phyloP scores from a whole-genome alignment of 2,888 invertebrate genomes.

The Ornithoptera alexandrae region DNA sequence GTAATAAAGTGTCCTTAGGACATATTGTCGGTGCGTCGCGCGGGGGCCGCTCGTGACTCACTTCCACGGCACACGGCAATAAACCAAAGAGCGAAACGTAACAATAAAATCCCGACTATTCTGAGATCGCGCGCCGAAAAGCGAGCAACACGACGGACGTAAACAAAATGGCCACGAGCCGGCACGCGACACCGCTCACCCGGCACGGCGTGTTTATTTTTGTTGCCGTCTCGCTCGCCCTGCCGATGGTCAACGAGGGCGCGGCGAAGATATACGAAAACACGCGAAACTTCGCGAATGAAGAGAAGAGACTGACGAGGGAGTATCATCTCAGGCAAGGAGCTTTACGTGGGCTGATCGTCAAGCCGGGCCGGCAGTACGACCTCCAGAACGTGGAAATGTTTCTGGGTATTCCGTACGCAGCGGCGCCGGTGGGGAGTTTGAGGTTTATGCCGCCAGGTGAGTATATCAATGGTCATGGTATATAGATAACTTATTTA shows the following conservation, averaged over 20 bases:
- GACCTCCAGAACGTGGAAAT: constrained; percentile 85
- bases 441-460: constrained; percentile 93
- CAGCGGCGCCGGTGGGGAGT: constrained; percentile 86
- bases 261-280: constrained; percentile 61
- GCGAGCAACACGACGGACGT: constrained; percentile 56
- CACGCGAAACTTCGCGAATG: constrained; percentile 53
- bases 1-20: constrained; percentile 10
- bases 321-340: constrained; percentile 85
- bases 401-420: constrained; percentile 89
- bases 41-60: constrained; percentile 50
- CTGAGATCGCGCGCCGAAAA: constrained; percentile 59
- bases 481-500: background rate
- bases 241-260: constrained; percentile 68
- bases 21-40: constrained; percentile 17
- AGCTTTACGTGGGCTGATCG: constrained; percentile 83
- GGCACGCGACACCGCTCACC: constrained; percentile 71
- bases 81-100: constrained; percentile 57
- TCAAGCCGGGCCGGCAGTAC: constrained; percentile 82
- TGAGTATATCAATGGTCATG: constrained; percentile 36
- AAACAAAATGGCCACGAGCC: constrained; percentile 73
- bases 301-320: constrained; percentile 74
- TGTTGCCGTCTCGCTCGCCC: constrained; percentile 68
- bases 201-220: constrained; percentile 76
- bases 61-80: constrained; percentile 40
- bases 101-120: constrained; percentile 64